A percentile compares a stretch with the other conserved stretches of the same genome.
These are phyloP conservation scores for Meda fulgida DNA, from an alignment of 2,797 vertebrate genomes.

Conservation along the genomic window DNA sequence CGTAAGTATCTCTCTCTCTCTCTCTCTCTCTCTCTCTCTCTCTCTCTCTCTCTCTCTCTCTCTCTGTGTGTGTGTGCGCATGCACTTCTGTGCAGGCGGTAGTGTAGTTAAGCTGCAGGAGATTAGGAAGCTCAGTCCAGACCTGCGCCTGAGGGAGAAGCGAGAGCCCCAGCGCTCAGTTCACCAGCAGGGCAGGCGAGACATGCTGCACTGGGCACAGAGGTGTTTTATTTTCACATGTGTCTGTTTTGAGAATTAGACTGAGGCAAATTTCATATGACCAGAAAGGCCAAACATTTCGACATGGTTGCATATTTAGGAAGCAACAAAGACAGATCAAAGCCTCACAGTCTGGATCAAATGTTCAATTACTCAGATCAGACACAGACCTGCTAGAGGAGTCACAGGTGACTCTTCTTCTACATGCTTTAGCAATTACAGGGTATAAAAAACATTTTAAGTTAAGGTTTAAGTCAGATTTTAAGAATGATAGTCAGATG, in stretches of 20 bases:
- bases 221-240: constrained; percentile 24
- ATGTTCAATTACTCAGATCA: neutral
- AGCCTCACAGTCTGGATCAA: constrained; percentile 8
- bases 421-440: neutral
- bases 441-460: neutral
- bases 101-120: constrained; percentile 67
- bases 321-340: constrained; percentile 16
- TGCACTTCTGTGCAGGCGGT: neutral
- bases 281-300: constrained; percentile 16
- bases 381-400: neutral
- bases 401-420: neutral
- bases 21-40: too few relatives aligned
- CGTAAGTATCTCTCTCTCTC: neutral
- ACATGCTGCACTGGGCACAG: constrained; percentile 42
- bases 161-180: constrained; percentile 62
- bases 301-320: neutral
- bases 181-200: constrained; percentile 65
- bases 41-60: too few relatives aligned
- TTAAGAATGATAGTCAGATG: neutral
- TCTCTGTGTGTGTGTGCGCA: constrained; percentile 41
- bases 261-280: constrained; percentile 10
- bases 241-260: constrained; percentile 18
- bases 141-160: constrained; percentile 51
- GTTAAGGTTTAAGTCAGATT: neutral
- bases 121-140: constrained; percentile 72